A percentile compares a stretch with the other conserved stretches of the same genome.
phyloP scores from a whole-genome alignment of 2,113 vertebrate genomes.

The Forbesichthys agassizii region DNA sequence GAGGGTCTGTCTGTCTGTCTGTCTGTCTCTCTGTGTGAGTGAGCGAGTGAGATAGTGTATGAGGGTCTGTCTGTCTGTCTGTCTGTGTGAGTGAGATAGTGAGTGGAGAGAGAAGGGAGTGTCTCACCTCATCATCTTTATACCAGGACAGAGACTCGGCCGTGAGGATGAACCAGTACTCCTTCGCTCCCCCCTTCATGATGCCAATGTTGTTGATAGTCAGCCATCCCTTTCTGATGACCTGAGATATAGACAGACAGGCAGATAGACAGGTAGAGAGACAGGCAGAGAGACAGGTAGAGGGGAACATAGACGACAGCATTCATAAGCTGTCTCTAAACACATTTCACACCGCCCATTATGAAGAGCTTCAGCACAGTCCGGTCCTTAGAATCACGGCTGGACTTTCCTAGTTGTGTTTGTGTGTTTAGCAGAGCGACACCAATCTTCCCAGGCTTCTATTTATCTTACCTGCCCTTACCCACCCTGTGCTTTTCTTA shows the following conservation, averaged over 20 bases:
- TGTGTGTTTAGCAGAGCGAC: too few species aligned
- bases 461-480: too few species aligned
- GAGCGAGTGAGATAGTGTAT: not conserved
- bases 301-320: not conserved
- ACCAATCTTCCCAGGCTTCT: too few species aligned
- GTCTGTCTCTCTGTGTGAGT: not conserved
- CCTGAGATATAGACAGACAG: too few species aligned
- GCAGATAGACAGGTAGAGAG: constrained; percentile 8
- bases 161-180: constrained; percentile 98
- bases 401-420: too few species aligned
- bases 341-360: not conserved
- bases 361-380: too few species aligned
- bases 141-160: constrained; percentile 98
- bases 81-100: not conserved
- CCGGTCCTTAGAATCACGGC: too few species aligned
- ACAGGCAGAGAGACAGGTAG: not conserved
- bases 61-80: constrained; percentile 2
- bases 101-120: not conserved
- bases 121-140: constrained; percentile 95
- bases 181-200: constrained; percentile 98
- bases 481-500: too few species aligned
- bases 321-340: not conserved
- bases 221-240: constrained; percentile 96
- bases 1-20: not conserved
- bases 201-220: constrained; percentile 99